Evolutionary conservation across 92 coral and sea anemone genomes (phyloP), one percentile per base, ranked within the genome.

Genomic region (Nematostella vectensis): DNA sequence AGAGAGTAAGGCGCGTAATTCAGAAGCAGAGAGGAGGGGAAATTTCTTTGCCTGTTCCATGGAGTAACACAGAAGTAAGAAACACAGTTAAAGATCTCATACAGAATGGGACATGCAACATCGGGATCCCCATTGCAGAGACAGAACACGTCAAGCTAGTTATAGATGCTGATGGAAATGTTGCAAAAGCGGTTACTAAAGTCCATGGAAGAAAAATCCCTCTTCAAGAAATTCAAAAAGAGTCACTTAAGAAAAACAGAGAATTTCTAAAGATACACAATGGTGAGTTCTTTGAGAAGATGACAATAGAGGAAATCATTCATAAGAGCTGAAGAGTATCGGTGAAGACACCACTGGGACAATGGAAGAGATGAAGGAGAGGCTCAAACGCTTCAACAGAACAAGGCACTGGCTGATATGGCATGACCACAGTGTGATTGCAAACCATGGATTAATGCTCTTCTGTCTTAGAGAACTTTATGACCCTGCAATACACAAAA

Each of bases 121-220:
- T 54, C 37, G 68, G 76, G 1, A 31, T 50, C 2, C 68, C 68
- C 31, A 61, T 69, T 20, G 76, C 48, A 23, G 58, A 38, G 38
- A 61, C 62, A 43, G 60, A 68, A 45, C 31, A 55, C 18, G 17
- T 56, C 28, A 68, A 68, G 67, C 42, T 68, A 17, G 50, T 39
- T n/a, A 58, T 68, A 9, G 49, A 16, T 36, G 44, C 13, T 27
- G 45, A 50, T 2, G 64, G 78, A 12, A 47, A 61, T 22, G 70
- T 71, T 2, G 29, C 22, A 13, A 52, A 53, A 25, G 54, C 38
- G 48, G 62, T 48, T 30, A 18, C 42, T 54, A 26, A 6, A 21
- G 31, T 64, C 17, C 65, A 72, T 11, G 72, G 71, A 30, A 64
- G 72, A 63, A 72, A 72, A 57, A 63, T 72, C 47, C 67, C 79